These are phyloP conservation scores for Callospermophilus lateralis DNA, from an alignment of 2,113 vertebrate genomes.

Conservation along the genomic window DNA sequence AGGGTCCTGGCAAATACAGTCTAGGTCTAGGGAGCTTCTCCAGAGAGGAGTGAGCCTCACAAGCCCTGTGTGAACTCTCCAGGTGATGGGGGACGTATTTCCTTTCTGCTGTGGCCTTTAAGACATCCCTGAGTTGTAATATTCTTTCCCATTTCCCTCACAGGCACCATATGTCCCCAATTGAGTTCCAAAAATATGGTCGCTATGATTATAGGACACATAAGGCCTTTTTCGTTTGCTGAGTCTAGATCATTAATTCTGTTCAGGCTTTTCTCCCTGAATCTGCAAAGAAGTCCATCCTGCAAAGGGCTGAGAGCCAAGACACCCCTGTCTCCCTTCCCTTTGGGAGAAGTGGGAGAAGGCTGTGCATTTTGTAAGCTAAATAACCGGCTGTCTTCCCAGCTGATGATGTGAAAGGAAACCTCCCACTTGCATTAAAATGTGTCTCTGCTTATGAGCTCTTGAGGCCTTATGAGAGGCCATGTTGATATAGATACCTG, in stretches of 20 bases:
- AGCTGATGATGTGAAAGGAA: background rate
- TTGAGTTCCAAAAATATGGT: background rate
- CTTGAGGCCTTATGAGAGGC: background rate
- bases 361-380: background rate
- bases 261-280: background rate
- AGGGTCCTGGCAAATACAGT: too few relatives aligned
- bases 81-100: accelerated
- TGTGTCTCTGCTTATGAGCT: slow-evolving; percentile 1
- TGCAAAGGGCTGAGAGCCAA: background rate
- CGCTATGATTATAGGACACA: background rate
- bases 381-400: background rate
- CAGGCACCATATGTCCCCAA: background rate
- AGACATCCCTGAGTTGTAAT: background rate
- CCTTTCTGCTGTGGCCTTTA: background rate
- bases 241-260: background rate
- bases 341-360: background rate
- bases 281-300: background rate
- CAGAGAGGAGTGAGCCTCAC: background rate
- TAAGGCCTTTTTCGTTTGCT: background rate
- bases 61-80: background rate
- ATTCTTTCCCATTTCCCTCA: background rate
- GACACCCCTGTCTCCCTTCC: background rate
- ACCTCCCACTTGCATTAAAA: background rate
- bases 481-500: background rate
- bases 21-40: too few relatives aligned